phyloP scores from a whole-genome alignment of 2,888 invertebrate species.

The Digitonthophagus gazella region DNA sequence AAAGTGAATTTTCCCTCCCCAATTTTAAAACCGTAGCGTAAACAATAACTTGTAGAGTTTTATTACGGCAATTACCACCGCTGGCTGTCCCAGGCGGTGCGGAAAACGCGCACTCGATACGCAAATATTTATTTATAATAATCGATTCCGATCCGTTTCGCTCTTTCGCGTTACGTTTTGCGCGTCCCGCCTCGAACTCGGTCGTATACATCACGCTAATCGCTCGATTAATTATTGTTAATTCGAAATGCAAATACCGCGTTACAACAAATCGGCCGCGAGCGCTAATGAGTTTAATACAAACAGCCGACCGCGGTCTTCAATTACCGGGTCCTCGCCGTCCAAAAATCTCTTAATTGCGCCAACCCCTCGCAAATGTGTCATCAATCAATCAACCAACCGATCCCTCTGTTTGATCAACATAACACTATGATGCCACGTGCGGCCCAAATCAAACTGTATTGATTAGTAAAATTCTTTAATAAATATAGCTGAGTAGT shows the following conservation, averaged over 20 bases:
- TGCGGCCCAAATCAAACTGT: no score
- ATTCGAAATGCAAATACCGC: conserved; percentile 50
- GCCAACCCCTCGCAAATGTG: conserved; percentile 22
- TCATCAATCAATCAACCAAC: background rate
- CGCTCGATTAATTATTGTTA: conserved; percentile 51
- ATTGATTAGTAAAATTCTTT: no score
- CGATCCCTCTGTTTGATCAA: background rate
- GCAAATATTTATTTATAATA: conserved; percentile 37
- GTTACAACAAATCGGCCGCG: conserved; percentile 49
- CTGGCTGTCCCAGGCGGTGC: background rate
- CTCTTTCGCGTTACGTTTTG: background rate
- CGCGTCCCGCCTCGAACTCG: conserved; percentile 17
- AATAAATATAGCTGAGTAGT: no score
- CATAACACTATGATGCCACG: no score
- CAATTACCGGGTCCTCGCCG: conserved; percentile 36
- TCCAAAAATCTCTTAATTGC: conserved; percentile 45
- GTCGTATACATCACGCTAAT: conserved; percentile 47
- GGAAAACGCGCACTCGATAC: conserved; percentile 20
- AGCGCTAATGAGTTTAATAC: conserved; percentile 49
- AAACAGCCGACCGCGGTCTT: conserved; percentile 42
- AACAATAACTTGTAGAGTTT: conserved; percentile 29
- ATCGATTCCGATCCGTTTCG: conserved; percentile 24
- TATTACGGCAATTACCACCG: conserved; percentile 27
- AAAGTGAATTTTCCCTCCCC: background rate
- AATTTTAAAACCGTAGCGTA: conserved; percentile 7